Conservation (phyloP, 92 coral and sea anemone species). For the Epizoanthus illoricatus region DNA sequence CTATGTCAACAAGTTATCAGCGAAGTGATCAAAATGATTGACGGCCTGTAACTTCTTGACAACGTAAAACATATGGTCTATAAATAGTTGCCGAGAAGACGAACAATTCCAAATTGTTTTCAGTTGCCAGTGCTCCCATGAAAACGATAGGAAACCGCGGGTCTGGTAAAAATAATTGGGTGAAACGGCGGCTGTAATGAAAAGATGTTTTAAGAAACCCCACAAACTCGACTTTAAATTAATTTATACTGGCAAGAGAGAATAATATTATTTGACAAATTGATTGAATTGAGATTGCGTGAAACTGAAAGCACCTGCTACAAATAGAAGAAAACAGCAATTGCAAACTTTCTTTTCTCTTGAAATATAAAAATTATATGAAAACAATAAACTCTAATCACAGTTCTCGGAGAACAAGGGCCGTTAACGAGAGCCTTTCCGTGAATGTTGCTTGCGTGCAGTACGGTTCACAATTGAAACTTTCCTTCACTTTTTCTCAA, state of each 20-base stretch:
- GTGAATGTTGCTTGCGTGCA: too few relatives aligned
- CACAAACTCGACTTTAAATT: background rate
- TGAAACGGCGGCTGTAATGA: background rate
- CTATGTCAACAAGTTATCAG: slow-evolving; percentile 34
- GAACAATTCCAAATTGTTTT: background rate
- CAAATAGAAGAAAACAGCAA: background rate
- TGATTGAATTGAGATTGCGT: background rate
- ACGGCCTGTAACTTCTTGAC: slow-evolving; percentile 20
- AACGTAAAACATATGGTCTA: slow-evolving; percentile 5
- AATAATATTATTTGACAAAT: background rate
- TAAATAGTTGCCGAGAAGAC: background rate
- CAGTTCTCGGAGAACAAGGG: background rate
- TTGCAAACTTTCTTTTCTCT: background rate
- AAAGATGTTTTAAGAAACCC: background rate
- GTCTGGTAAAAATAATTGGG: background rate
- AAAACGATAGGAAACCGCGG: background rate
- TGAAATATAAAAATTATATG: background rate
- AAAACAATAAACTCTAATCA: background rate
- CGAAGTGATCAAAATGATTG: slow-evolving; percentile 4
- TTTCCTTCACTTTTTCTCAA: background rate
- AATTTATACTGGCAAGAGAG: background rate
- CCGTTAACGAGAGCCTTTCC: too few relatives aligned
- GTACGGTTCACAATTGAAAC: too few relatives aligned
- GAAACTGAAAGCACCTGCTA: slow-evolving; percentile 1
- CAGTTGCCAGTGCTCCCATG: background rate